Conservation (phyloP, 2,113 vertebrate species). For the Crotalus tigris region DNA sequence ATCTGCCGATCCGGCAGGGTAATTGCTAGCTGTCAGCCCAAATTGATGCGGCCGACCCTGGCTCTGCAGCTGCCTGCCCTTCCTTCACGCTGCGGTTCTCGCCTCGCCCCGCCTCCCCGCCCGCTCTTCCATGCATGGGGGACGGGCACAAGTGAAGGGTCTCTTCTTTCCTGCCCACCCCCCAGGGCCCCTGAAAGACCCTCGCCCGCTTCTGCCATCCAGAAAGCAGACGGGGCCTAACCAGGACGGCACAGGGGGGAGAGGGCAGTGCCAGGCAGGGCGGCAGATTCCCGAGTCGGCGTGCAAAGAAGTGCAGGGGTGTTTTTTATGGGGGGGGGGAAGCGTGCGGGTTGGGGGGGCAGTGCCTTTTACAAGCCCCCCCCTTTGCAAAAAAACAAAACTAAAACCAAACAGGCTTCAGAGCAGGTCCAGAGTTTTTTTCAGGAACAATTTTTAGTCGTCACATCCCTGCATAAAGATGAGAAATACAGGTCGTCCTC, state of each 20-base stretch:
- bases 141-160: not conserved
- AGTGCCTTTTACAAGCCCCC: too few relatives aligned
- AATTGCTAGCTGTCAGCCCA: conserved; percentile 67
- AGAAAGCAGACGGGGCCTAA: not conserved
- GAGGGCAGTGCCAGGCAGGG: too few relatives aligned
- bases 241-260: not conserved
- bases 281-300: too few relatives aligned
- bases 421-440: too few relatives aligned
- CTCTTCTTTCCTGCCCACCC: not conserved
- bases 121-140: not conserved
- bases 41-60: conserved; percentile 59
- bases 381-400: too few relatives aligned
- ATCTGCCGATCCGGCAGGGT: conserved; percentile 65
- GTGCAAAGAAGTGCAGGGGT: too few relatives aligned
- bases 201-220: not conserved
- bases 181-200: not conserved
- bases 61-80: conserved; percentile 54
- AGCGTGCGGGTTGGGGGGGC: too few relatives aligned
- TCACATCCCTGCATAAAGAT: too few relatives aligned
- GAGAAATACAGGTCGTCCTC: too few relatives aligned
- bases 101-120: not conserved
- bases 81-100: conserved; percentile 41
- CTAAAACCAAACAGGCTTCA: too few relatives aligned
- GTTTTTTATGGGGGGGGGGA: not conserved
- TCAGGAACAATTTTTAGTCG: too few relatives aligned